These are phyloP conservation scores for Synergus japonicus DNA, from an alignment of 2,888 invertebrate species.

Conservation along the genomic window DNA sequence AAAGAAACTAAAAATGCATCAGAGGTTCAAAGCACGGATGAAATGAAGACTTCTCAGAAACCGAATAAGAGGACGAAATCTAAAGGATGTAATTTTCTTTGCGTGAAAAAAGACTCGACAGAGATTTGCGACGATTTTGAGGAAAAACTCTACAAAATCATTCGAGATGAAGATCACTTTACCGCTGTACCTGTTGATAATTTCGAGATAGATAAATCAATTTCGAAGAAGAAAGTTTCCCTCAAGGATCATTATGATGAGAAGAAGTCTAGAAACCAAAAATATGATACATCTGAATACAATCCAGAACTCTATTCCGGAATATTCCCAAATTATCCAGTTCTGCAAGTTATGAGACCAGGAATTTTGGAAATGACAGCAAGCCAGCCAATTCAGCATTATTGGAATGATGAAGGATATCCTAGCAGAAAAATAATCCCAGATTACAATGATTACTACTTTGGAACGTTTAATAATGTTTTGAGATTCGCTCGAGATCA, in stretches of 20 bases:
- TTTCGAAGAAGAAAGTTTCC: not conserved
- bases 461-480: not conserved
- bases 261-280: not conserved
- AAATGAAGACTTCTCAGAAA: not conserved
- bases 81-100: not conserved
- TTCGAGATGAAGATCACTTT: conserved; percentile 3
- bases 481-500: not conserved
- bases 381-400: not conserved
- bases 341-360: not conserved
- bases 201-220: not conserved
- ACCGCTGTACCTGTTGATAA: not conserved
- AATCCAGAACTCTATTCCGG: not conserved
- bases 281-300: not conserved
- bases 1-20: not conserved
- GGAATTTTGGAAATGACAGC: not conserved
- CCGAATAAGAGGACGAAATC: not conserved
- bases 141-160: not conserved
- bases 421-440: not conserved
- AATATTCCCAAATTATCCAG: not conserved
- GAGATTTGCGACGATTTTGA: not conserved
- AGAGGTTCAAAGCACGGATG: not conserved
- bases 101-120: not conserved
- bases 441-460: not conserved
- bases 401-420: not conserved
- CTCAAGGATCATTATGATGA: not conserved